Percentiles rank a stretch among this genome's conserved stretches.
These are phyloP conservation scores for Vombatus ursinus DNA, from an alignment of 2,113 vertebrate species.

Conservation along the genomic window DNA sequence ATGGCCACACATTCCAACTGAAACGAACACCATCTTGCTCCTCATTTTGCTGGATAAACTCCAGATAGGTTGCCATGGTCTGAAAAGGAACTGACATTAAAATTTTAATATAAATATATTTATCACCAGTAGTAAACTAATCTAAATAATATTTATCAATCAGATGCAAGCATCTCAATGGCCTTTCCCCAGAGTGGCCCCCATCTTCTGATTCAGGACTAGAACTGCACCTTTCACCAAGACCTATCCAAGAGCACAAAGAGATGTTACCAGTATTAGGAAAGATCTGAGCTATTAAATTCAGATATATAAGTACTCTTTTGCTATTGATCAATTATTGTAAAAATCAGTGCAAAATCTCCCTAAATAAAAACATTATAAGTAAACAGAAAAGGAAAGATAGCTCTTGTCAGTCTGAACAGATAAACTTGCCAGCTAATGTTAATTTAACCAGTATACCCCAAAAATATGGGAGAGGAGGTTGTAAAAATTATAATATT, in stretches of 20 bases:
- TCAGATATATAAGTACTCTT: not conserved
- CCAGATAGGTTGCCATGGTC: conserved; percentile 93
- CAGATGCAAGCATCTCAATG: not conserved
- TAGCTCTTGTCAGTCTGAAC: not conserved
- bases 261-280: not conserved
- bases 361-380: not conserved
- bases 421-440: not conserved
- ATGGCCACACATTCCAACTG: conserved; percentile 99
- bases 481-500: not conserved
- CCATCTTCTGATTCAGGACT: not conserved
- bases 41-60: conserved; percentile 99
- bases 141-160: not conserved
- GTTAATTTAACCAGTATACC: not conserved
- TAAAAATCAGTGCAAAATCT: not conserved
- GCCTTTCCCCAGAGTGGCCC: not conserved
- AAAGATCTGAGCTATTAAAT: not conserved
- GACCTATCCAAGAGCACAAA: not conserved
- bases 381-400: not conserved
- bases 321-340: not conserved
- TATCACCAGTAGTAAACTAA: not conserved
- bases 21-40: conserved; percentile 96
- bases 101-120: conserved; percentile 17
- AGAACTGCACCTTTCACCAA: not conserved
- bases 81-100: conserved; percentile 75
- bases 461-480: not conserved